These are phyloP conservation scores for Botia almorhae DNA, from an alignment of 2,797 vertebrate genomes.

Conservation along the genomic window DNA sequence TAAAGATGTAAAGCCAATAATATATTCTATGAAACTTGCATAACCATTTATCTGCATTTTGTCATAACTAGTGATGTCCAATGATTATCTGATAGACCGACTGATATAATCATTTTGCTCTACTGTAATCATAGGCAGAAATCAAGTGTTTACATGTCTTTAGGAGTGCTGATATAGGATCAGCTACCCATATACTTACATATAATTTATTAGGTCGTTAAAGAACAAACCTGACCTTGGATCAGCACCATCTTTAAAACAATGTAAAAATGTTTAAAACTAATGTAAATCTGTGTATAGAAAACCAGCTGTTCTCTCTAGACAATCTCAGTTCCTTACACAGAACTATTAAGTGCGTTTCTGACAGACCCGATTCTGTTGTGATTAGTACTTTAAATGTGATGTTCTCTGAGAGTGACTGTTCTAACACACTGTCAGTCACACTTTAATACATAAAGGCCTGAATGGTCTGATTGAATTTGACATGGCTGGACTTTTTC, in stretches of 20 bases:
- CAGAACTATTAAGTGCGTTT: background rate
- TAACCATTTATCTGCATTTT: background rate
- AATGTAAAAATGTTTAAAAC: background rate
- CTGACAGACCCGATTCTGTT: background rate
- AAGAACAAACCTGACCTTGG: background rate
- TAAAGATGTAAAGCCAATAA: background rate
- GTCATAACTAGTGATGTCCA: background rate
- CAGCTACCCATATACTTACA: background rate
- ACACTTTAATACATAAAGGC: background rate
- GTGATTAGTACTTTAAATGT: background rate
- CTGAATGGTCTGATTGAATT: constrained; percentile 13
- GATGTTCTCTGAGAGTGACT: background rate
- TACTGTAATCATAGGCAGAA: too few relatives aligned
- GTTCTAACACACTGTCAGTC: background rate
- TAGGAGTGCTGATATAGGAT: background rate
- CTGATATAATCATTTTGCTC: too few relatives aligned
- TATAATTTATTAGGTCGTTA: background rate
- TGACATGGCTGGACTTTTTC: constrained; percentile 16
- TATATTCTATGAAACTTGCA: background rate
- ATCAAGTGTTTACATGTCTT: too few relatives aligned
- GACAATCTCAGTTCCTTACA: background rate
- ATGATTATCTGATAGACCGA: background rate
- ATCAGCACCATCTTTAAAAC: background rate
- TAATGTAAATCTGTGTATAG: background rate
- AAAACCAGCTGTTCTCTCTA: background rate